A percentile compares a stretch with the other conserved stretches of the same genome.
Conservation (phyloP, 2,113 vertebrate species). For the Charadrius vociferus region DNA sequence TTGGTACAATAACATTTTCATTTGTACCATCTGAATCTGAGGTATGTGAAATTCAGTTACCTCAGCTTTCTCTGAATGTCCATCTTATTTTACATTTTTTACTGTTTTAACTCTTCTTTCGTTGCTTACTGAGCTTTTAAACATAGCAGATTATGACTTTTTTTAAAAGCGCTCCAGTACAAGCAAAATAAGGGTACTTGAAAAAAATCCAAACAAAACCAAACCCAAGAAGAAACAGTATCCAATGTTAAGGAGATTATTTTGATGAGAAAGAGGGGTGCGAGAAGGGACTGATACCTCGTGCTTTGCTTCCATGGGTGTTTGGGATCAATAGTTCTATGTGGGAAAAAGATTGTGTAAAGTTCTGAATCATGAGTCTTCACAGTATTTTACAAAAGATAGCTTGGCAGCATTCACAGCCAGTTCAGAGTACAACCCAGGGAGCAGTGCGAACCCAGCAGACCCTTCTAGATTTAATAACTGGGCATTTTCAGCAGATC, state of each 20-base stretch:
- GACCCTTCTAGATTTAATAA: background rate
- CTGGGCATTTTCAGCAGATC: background rate
- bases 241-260: background rate
- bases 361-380: background rate
- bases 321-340: background rate
- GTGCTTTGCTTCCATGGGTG: background rate
- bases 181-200: background rate
- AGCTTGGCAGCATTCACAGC: background rate
- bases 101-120: background rate
- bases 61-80: background rate
- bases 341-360: background rate
- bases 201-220: background rate
- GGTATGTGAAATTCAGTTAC: background rate
- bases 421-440: background rate
- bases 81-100: background rate
- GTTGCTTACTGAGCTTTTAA: background rate
- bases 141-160: background rate
- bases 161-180: background rate
- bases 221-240: background rate
- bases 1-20: background rate
- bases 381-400: background rate
- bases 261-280: background rate
- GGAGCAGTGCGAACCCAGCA: background rate
- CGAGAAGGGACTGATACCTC: background rate
- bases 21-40: background rate